Evolutionary conservation across 2,797 vertebrate genomes (phyloP).

Genomic region (Philypnodon macrostomus): DNA sequence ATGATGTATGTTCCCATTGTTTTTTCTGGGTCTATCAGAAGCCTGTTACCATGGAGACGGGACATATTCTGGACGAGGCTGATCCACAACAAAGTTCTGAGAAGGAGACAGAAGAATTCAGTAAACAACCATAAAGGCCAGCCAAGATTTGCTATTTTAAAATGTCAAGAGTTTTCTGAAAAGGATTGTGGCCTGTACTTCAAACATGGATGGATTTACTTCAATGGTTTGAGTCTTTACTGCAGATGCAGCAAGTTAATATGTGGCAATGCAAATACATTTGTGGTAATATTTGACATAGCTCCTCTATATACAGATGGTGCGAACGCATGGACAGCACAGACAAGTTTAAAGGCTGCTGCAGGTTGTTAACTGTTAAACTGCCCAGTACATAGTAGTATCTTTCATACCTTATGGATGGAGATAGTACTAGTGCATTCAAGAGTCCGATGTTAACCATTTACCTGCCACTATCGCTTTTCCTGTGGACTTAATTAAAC

Average conservation of each 20-base stretch:
- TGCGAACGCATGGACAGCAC: too few relatives aligned
- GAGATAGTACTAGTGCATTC: constrained; percentile 15
- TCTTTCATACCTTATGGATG: constrained; percentile 22
- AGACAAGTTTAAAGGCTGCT: not conserved
- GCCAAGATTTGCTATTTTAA: too few relatives aligned
- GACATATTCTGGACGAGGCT: constrained; percentile 43
- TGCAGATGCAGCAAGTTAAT: constrained; percentile 27
- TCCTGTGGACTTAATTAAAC: constrained; percentile 49
- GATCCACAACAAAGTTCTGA: constrained; percentile 37
- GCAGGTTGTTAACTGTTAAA: too few relatives aligned
- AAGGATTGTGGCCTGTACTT: too few relatives aligned
- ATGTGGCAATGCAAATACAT: constrained; percentile 27
- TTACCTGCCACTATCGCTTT: constrained; percentile 30
- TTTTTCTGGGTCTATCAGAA: constrained; percentile 38
- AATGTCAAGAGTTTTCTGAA: not conserved
- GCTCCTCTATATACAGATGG: too few relatives aligned
- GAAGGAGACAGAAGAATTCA: constrained; percentile 17
- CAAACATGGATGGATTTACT: not conserved
- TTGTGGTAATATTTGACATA: constrained; percentile 43
- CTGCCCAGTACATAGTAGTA: constrained; percentile 1
- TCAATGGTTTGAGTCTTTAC: not conserved
- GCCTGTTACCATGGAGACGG: constrained; percentile 59
- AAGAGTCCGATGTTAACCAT: constrained; percentile 51
- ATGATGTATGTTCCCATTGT: constrained; percentile 23
- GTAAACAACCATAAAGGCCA: constrained; percentile 17